Base-by-base conservation (phyloP, 2,113 vertebrate species). In the Centropus bengalensis region DNA sequence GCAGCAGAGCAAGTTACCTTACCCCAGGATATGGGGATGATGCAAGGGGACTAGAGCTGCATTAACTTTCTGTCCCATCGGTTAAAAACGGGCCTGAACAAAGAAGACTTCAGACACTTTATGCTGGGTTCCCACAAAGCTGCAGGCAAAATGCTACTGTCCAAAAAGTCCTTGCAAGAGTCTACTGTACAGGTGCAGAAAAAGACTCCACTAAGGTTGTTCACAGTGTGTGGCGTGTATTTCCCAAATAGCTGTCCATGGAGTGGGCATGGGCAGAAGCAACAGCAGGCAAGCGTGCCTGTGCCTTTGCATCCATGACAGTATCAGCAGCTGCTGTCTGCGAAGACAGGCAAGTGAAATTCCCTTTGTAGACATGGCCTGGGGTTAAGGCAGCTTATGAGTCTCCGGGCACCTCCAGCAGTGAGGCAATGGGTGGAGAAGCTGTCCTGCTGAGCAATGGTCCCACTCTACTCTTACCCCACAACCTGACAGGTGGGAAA, bases 381-480 rank as follows among this genome's bases (percentile, higher is more conserved):
- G 0, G 26, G 66, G 54, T 20, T 2, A 79, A 85, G 67, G 63
- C 84, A 67, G 55, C 1, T 1, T n/a, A 36, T 42, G 28, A 68
- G 75, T 33, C 51, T 73, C 45, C 28, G 52, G 33, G 52, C 74
- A 62, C 24, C 54, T 88, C 28, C 73, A 86, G 40, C 27, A 30
- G 24, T 75, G 51, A 85, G 40, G 44, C 36, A 82, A 40, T 0
- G 1, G 33, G 67, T 45, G 38, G 59, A 88, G 83, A 82, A 24
- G n/a, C 60, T 75, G 33, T 67, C 79, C 63, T 5, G 38, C 26
- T 21, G 59, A 88, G 55, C 81, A 9, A 18, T 10, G 33, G 51
- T 92, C 74, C 81, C 94, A 89, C 81, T 84, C 84, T 58, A 23
- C 52, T 38, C 26, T 42, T 14, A 54, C 28, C 22, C 64, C 89